Base-by-base conservation (phyloP, 2,113 vertebrate genomes). In the Trogon melanurus region DNA sequence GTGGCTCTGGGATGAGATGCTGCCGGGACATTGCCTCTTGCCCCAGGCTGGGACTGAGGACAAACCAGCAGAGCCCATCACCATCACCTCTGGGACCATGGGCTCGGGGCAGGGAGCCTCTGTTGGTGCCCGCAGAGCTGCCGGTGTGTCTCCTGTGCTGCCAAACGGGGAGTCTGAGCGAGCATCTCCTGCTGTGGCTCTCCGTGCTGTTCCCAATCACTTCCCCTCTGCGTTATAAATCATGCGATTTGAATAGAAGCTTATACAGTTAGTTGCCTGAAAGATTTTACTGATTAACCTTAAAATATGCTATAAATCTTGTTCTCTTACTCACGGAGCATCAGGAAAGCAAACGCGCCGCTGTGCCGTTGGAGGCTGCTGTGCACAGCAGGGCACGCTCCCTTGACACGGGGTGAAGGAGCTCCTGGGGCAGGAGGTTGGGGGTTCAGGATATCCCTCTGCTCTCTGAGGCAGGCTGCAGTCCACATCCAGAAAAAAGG, bases 251-350 rank as follows among this genome's bases (percentile, higher is more conserved):
- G 70, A 93, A 95, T 47, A 86, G 94, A 56, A 87, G 80, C 82
- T 93, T 90, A 86, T 93, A 70, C 81, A 96, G 58, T 90, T 90
- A 94, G 93, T 88, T 96, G 96, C 93, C 94, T 94, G 88, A 73
- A 95, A 96, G 90, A 95, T 96, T 96, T 96, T 93, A 78, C 91
- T 97, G 94, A 96, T 96, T 94, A 96, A 94, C 94, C 96, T 96
- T 94, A 96, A 94, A 96, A 95, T 96, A 86, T 30, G 75, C 94
- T 22, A 78, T 96, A 96, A 96, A 96, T 97, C 93, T 93, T 91
- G 4, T 56, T 95, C 67, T 78, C 20, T 26, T 51, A 12, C 66
- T 90, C 4, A 0, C 1, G 18, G 85, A 85, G 34, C 51, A 36
- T 4, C 3, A 2, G 56, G 79, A 47, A 58, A 29, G 56, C 86